These are phyloP conservation scores for Melinaea menophilus DNA, from an alignment of 2,888 invertebrate genomes.

Conservation along the genomic window DNA sequence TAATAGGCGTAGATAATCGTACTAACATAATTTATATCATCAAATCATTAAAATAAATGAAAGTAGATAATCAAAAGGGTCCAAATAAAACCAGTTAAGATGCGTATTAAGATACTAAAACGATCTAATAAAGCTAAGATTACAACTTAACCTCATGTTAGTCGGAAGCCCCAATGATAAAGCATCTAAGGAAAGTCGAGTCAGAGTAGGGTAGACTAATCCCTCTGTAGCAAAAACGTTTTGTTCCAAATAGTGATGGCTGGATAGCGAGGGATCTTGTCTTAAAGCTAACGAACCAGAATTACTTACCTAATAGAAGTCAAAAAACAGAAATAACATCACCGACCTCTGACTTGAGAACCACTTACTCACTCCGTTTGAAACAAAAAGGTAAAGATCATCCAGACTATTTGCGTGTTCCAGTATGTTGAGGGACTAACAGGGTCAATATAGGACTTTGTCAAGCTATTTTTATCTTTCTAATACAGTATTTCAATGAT, in stretches of 20 bases:
- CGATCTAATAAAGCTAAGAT: constrained; percentile 73
- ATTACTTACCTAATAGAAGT: constrained; percentile 39
- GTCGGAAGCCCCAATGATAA: constrained; percentile 76
- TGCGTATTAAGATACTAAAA: no score
- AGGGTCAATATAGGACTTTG: constrained; percentile 7
- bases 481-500: not conserved
- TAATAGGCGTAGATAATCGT: no score
- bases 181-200: constrained; percentile 76
- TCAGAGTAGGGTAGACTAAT: constrained; percentile 56
- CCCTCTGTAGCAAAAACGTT: constrained; percentile 79
- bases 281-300: constrained; percentile 69
- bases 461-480: constrained; percentile 5
- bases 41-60: no score
- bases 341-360: no score
- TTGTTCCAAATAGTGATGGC: constrained; percentile 74
- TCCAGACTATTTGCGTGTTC: no score
- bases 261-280: constrained; percentile 72
- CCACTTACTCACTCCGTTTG: no score
- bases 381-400: no score
- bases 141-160: constrained; percentile 78
- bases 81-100: no score
- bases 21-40: no score
- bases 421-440: constrained; percentile 11
- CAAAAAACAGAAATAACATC: constrained; percentile 14
- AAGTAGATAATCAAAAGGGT: no score